Evolutionary conservation across 1,140 invertebrate species (phyloP), one percentile per base, ranked within the genome.

Genomic region (Lutraria rhynchaena): DNA sequence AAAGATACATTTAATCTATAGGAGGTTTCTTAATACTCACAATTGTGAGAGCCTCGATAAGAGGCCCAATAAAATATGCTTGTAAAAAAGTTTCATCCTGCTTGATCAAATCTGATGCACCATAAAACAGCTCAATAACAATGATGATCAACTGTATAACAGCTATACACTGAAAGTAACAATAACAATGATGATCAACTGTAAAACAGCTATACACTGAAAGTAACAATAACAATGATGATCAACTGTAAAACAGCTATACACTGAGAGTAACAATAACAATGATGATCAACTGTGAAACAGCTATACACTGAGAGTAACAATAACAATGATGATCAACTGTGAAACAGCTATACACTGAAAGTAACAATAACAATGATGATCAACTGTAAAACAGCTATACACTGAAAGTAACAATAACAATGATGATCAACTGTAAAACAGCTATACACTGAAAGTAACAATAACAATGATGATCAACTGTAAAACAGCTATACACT

Each of bases 61-160:
- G 27, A 22, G 83, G 83, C 15, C 80, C 85, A 41, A 80, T 35
- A 22, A 85, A 29, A 33, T 55, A 78, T 19, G 81, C 77, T 35
- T 65, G 61, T 41, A 78, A 81, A 19, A 63, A 85, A 55, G 49
- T 46, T 15, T 58, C 58, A 60, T 60, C 29, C 17, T 37, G 41
- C 24, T 24, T 51, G 24, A n/a, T 71, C 31, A 71, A 44, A 22
- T 76, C 73, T 37, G 37, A 37, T 7, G 71, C 35, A 22, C 46
- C 76, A 35, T 57, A 60, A 3, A 24, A 15, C n/a, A 83, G 22
- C 37, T 85, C 77, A 19, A 83, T 51, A 13, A 81, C 57, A 51
- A 61, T 44, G 37, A 82, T 60, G 1, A 67, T 35, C 5, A 85
- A 33, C 29, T 55, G 70, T 17, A 77, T 17, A 0, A 70, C 0